A percentile compares a stretch with the other conserved stretches of the same genome.
Conservation (phyloP, 2,797 vertebrate genomes). For the Antrozous pallidus region DNA sequence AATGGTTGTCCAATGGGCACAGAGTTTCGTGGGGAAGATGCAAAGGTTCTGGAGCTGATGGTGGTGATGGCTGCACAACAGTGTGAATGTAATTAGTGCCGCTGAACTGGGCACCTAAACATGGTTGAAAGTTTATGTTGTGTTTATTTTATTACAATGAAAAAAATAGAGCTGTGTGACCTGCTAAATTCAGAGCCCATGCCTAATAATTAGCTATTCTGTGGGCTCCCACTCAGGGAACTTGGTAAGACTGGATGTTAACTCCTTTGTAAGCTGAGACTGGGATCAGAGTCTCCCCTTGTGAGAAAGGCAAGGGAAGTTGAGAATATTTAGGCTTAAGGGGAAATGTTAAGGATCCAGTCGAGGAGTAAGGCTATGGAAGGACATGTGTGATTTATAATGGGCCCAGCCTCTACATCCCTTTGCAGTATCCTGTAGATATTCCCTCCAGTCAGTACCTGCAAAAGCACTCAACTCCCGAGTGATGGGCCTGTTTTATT, state of each 20-base stretch:
- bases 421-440: neutral
- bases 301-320: neutral
- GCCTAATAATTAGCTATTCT: constrained; percentile 26
- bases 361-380: neutral
- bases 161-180: neutral
- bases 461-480: accelerated
- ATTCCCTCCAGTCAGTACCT: neutral
- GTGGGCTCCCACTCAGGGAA: neutral
- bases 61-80: neutral
- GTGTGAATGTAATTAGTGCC: too few species aligned
- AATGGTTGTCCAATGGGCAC: accelerated
- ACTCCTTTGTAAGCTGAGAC: neutral
- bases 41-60: neutral
- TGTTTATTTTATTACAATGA: neutral
- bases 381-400: neutral
- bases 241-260: neutral
- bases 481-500: neutral
- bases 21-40: neutral
- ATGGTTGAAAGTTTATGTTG: neutral
- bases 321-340: neutral
- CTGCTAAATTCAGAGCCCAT: constrained; percentile 39
- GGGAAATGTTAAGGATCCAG: neutral
- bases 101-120: neutral
- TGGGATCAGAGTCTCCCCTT: neutral
- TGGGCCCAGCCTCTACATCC: accelerated